These are phyloP conservation scores for Platygyra sinensis DNA, from an alignment of 64 coral and sea anemone genomes.

Conservation along the genomic window DNA sequence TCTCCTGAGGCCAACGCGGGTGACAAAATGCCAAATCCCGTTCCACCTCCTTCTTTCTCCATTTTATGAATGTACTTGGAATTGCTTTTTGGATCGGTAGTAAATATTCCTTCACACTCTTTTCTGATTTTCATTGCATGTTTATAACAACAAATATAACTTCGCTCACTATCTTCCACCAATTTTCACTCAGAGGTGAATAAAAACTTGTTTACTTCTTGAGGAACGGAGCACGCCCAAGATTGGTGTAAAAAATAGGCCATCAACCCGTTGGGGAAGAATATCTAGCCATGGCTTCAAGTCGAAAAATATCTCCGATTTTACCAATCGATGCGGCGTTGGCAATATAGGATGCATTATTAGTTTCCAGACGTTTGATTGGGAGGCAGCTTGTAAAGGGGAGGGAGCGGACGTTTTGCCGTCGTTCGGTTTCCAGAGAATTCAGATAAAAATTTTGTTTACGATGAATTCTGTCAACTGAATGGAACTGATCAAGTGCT, in stretches of 20 bases:
- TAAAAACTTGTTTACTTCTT: slow-evolving; percentile 27
- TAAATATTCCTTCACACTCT: slow-evolving; percentile 66
- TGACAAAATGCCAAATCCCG: slow-evolving; percentile 75
- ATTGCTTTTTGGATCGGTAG: slow-evolving; percentile 55
- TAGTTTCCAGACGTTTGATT: slow-evolving; percentile 23
- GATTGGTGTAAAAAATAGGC: slow-evolving; percentile 37
- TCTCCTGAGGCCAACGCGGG: slow-evolving; percentile 78
- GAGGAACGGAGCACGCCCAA: slow-evolving; percentile 33
- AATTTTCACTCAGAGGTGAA: slow-evolving; percentile 56
- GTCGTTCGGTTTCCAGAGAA: slow-evolving; percentile 58
- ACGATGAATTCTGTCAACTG: slow-evolving; percentile 65
- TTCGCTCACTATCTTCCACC: slow-evolving; percentile 76
- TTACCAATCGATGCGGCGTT: slow-evolving; percentile 42
- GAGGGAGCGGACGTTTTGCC: slow-evolving; percentile 15
- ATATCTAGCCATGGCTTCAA: slow-evolving; percentile 43
- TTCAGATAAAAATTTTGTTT: slow-evolving; percentile 85
- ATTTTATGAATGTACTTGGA: slow-evolving; percentile 44
- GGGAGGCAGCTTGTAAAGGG: slow-evolving; percentile 9
- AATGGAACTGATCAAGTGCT: slow-evolving; percentile 82
- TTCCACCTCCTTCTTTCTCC: slow-evolving; percentile 56
- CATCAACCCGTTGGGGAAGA: slow-evolving; percentile 27
- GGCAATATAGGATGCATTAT: slow-evolving; percentile 46
- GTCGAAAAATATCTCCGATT: slow-evolving; percentile 47
- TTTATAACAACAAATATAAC: slow-evolving; percentile 61
- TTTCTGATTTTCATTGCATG: slow-evolving; percentile 77